Conservation (phyloP, 2,888 invertebrate species). For the Drosophila multiciliata region DNA sequence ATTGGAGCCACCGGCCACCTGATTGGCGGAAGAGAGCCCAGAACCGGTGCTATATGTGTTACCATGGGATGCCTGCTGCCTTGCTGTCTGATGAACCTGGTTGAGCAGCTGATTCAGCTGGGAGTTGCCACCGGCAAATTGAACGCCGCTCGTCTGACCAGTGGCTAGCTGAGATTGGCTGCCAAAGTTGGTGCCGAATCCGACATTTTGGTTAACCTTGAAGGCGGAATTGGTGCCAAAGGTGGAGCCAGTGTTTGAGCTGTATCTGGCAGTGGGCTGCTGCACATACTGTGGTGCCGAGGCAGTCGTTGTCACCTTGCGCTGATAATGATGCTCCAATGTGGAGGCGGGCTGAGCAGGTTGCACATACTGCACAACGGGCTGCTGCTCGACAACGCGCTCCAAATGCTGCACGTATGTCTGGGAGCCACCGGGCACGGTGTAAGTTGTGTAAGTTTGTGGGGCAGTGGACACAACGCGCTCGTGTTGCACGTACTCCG, state of each 20-base stretch:
- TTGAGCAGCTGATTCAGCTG: slow-evolving; percentile 77
- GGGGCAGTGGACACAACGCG: slow-evolving; percentile 54
- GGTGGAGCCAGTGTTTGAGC: slow-evolving; percentile 38
- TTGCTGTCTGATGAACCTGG: slow-evolving; percentile 83
- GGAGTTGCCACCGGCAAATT: slow-evolving; percentile 42
- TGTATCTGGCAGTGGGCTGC: slow-evolving; percentile 43
- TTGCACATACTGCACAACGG: slow-evolving; percentile 61
- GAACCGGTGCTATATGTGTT: slow-evolving; percentile 54
- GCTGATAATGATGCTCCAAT: slow-evolving; percentile 79
- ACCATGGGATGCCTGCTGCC: slow-evolving; percentile 73
- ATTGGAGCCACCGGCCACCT: slow-evolving; percentile 57
- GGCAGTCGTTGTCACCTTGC: slow-evolving; percentile 64
- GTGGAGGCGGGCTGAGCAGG: slow-evolving; percentile 57
- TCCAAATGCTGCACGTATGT: slow-evolving; percentile 78
- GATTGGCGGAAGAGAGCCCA: slow-evolving; percentile 60
- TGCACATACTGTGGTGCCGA: slow-evolving; percentile 65
- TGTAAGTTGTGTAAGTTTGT: slow-evolving; percentile 50
- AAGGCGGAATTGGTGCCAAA: slow-evolving; percentile 64
- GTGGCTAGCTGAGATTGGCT: slow-evolving; percentile 19
- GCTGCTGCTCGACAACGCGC: slow-evolving; percentile 66
- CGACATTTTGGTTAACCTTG: slow-evolving; percentile 53
- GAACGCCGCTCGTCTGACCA: slow-evolving; percentile 15
- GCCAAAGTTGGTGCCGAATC: slow-evolving; percentile 47
- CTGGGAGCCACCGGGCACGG: slow-evolving; percentile 72
- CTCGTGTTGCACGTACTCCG: slow-evolving; percentile 70